phyloP scores from a whole-genome alignment of 1,140 invertebrate species.

The Octopus sinensis region DNA sequence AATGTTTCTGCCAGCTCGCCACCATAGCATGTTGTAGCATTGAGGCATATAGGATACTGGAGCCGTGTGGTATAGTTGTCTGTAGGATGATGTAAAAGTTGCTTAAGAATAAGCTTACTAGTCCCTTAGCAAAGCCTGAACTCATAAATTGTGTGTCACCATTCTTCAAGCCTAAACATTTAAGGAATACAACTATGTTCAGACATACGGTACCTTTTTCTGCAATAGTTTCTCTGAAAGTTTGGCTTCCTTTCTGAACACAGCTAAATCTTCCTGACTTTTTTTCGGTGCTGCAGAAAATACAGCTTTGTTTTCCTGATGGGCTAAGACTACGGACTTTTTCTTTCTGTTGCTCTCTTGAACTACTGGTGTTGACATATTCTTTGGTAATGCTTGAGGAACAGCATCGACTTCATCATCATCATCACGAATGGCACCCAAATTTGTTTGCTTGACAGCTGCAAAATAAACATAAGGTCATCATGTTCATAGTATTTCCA shows the following conservation, averaged over 20 bases:
- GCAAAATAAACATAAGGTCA: neutral
- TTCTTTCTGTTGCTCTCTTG: neutral
- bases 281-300: neutral
- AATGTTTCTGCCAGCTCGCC: too few species aligned
- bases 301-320: neutral
- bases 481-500: neutral
- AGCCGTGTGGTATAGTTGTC: too few species aligned
- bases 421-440: constrained; percentile 47
- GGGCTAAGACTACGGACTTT: neutral
- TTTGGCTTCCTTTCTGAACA: neutral
- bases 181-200: neutral
- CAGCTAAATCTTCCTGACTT: neutral
- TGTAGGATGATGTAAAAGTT: too few species aligned
- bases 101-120: too few species aligned
- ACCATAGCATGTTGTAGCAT: too few species aligned
- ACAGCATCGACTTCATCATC: constrained; percentile 45
- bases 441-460: constrained; percentile 39
- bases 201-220: neutral
- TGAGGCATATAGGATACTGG: too few species aligned
- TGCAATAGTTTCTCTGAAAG: neutral
- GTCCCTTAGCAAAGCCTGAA: too few species aligned
- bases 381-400: constrained; percentile 44
- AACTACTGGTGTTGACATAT: constrained; percentile 31
- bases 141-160: too few species aligned
- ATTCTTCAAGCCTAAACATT: too few species aligned